phyloP scores from a whole-genome alignment of 2,888 invertebrate genomes.

The Petrophora chlorosata region DNA sequence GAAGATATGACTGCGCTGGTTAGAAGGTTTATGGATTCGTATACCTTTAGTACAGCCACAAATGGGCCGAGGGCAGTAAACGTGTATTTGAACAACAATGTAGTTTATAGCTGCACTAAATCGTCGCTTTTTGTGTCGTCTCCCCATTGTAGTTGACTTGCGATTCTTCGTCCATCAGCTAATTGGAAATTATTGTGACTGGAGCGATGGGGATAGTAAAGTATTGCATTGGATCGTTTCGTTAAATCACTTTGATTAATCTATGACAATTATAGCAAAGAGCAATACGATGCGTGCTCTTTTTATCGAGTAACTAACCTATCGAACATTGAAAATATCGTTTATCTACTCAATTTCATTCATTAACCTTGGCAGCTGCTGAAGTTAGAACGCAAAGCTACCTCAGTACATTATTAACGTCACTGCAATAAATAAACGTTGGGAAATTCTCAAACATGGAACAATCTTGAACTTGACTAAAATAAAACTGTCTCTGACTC shows the following conservation, averaged over 20 bases:
- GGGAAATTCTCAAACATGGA: too few species aligned
- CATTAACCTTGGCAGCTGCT: too few species aligned
- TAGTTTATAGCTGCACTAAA: conserved; percentile 52
- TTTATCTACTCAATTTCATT: too few species aligned
- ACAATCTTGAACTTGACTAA: conserved; percentile 20
- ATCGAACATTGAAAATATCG: not conserved
- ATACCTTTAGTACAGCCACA: conserved; percentile 44
- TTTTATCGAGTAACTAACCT: conserved; percentile 13
- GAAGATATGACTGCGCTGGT: conserved; percentile 46
- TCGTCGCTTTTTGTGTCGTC: conserved; percentile 56
- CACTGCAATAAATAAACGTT: too few species aligned
- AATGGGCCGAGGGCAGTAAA: conserved; percentile 34
- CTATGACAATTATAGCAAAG: conserved; percentile 52
- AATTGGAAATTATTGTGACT: conserved; percentile 74
- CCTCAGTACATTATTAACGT: too few species aligned
- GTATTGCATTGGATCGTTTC: conserved; percentile 56
- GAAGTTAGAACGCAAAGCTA: too few species aligned
- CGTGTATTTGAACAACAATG: conserved; percentile 55
- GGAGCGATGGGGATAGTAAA: conserved; percentile 63
- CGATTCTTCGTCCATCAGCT: conserved; percentile 52
- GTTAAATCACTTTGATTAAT: conserved; percentile 71
- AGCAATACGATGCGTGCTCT: conserved; percentile 36
- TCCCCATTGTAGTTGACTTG: conserved; percentile 45
- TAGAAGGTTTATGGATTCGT: conserved; percentile 51
- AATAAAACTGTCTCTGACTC: conserved; percentile 17